A percentile compares a stretch with the other conserved stretches of the same genome.
Evolutionary conservation across 2,797 vertebrate species (phyloP).

Genomic region (Spinus olivaceus): DNA sequence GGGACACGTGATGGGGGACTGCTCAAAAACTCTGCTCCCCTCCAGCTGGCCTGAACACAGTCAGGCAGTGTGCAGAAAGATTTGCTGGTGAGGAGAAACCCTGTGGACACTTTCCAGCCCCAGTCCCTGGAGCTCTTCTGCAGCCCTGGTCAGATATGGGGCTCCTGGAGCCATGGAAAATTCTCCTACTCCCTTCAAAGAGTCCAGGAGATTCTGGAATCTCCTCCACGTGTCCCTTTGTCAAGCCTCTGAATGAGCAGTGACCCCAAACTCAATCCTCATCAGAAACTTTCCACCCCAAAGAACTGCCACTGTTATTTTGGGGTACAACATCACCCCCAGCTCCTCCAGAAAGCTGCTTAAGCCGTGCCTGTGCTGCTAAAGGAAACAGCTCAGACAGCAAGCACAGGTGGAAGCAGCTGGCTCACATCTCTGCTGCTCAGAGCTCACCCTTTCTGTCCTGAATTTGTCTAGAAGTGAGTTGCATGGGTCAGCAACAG

Average conservation of each 20-base stretch:
- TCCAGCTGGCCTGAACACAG: background rate
- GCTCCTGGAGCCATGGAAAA: background rate
- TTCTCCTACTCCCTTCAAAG: background rate
- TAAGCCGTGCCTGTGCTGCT: background rate
- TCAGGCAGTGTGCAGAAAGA: background rate
- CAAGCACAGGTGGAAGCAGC: background rate
- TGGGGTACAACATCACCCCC: background rate
- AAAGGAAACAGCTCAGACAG: background rate
- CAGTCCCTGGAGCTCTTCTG: background rate
- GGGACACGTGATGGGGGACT: background rate
- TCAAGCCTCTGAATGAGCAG: background rate
- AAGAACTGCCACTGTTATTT: background rate
- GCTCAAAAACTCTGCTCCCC: background rate
- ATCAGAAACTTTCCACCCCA: background rate
- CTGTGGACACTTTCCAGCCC: background rate
- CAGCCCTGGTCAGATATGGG: background rate
- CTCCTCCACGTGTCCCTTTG: fast-evolving
- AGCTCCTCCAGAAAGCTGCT: background rate
- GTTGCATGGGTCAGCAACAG: fast-evolving
- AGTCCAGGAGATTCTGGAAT: background rate
- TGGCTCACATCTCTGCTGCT: background rate
- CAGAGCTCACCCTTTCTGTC: background rate
- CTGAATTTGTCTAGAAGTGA: background rate
- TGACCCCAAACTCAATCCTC: background rate
- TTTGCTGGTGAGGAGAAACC: background rate